Evolutionary conservation across 1,140 invertebrate genomes (phyloP).

Genomic region (Drosophila insularis): DNA sequence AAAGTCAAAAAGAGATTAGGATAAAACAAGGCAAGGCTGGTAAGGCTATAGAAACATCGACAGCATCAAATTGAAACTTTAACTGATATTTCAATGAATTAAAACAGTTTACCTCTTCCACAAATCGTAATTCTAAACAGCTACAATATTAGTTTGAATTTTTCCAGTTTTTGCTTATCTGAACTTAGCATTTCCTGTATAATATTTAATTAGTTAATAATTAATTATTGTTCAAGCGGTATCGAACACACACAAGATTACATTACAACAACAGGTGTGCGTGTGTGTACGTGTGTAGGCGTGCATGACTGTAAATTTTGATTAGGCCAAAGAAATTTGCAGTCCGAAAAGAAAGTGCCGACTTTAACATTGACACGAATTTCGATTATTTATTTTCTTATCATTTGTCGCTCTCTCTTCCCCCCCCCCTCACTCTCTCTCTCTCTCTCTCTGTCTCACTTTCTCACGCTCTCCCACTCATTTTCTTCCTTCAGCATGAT

Average conservation of each 20-base stretch:
- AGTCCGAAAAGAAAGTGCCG: slow-evolving; percentile 51
- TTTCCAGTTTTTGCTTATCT: not conserved
- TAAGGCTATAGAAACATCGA: too few relatives aligned
- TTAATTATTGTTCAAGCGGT: not conserved
- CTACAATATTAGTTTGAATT: not conserved
- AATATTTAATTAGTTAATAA: not conserved
- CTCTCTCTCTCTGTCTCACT: not conserved
- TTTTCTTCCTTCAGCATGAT: slow-evolving; percentile 29
- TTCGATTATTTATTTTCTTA: slow-evolving; percentile 13
- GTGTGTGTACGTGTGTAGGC: not conserved
- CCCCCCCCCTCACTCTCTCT: not conserved
- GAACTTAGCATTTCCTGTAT: not conserved
- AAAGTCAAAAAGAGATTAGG: too few relatives aligned
- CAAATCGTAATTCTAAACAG: not conserved
- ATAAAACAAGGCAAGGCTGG: too few relatives aligned
- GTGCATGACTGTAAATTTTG: too few relatives aligned
- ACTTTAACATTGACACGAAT: slow-evolving; percentile 8
- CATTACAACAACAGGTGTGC: slow-evolving; percentile 52
- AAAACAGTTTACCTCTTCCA: too few relatives aligned
- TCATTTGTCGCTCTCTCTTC: not conserved
- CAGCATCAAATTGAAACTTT: too few relatives aligned
- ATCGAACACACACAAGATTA: not conserved
- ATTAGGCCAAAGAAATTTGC: slow-evolving; percentile 22
- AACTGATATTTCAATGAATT: too few relatives aligned
- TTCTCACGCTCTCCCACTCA: not conserved